These are phyloP conservation scores for Battus philenor DNA, from an alignment of 1,140 invertebrate species.

Conservation along the genomic window DNA sequence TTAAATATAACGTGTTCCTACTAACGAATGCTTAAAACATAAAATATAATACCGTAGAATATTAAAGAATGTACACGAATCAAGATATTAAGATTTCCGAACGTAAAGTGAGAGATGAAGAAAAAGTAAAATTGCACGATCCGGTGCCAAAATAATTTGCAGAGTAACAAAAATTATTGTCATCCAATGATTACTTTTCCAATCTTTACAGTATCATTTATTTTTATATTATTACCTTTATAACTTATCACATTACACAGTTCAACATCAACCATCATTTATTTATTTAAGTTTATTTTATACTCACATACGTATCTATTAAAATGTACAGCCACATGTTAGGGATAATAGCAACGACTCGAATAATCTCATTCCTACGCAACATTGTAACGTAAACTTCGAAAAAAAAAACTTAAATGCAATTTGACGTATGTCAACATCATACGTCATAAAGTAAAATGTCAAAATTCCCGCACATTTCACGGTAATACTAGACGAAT, in stretches of 20 bases:
- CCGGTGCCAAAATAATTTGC: slow-evolving; percentile 31
- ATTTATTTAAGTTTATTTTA: slow-evolving; percentile 31
- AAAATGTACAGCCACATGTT: slow-evolving; percentile 52
- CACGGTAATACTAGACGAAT: not conserved
- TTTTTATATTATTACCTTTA: too few species aligned
- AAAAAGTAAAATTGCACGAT: slow-evolving; percentile 18
- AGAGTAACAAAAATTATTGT: slow-evolving; percentile 72
- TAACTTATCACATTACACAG: slow-evolving; percentile 65
- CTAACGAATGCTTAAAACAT: slow-evolving; percentile 8
- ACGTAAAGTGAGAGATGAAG: slow-evolving; percentile 16
- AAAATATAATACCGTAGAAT: too few species aligned
- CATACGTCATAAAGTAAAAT: too few species aligned
- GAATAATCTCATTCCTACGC: slow-evolving; percentile 38
- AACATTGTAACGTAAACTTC: slow-evolving; percentile 24
- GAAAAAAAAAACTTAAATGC: slow-evolving; percentile 15
- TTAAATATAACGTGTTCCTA: slow-evolving; percentile 11
- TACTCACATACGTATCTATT: slow-evolving; percentile 43
- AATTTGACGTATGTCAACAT: not conserved
- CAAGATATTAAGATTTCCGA: not conserved
- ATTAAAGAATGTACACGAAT: too few species aligned
- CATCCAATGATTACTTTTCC: slow-evolving; percentile 71
- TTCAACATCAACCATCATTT: slow-evolving; percentile 44
- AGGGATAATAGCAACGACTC: slow-evolving; percentile 31
- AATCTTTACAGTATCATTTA: slow-evolving; percentile 52
- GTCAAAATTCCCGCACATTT: not conserved